These are phyloP conservation scores for Anolis sagrei DNA, from an alignment of 2,113 vertebrate species.

Conservation along the genomic window DNA sequence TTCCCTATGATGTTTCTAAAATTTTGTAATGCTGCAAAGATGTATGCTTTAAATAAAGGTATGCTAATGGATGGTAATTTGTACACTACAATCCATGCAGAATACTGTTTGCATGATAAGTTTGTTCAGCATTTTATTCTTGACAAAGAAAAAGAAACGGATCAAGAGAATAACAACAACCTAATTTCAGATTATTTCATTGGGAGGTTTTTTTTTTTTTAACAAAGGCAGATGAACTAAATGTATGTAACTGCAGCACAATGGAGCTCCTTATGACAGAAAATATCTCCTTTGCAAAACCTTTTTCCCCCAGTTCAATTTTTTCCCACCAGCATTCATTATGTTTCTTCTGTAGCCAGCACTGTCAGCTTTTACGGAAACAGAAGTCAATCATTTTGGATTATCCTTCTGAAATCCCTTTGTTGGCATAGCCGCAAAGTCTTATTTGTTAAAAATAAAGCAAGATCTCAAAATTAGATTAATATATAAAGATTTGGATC, in stretches of 20 bases:
- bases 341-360: conserved; percentile 68
- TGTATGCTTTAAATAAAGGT: conserved; percentile 18
- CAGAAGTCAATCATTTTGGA: conserved; percentile 55
- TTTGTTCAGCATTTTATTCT: conserved; percentile 73
- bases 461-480: conserved; percentile 17
- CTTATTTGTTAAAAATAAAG: conserved; percentile 23
- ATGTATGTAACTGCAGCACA: conserved; percentile 65
- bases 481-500: conserved; percentile 11
- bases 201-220: conserved; percentile 59
- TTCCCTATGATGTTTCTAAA: not conserved
- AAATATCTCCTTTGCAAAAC: conserved; percentile 63
- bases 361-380: conserved; percentile 71
- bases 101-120: conserved; percentile 72
- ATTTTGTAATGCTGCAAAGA: not conserved
- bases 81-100: conserved; percentile 71
- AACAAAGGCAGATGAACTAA: conserved; percentile 73
- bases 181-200: conserved; percentile 76
- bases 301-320: conserved; percentile 63
- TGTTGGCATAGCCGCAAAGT: not conserved
- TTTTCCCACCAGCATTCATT: conserved; percentile 64
- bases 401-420: conserved; percentile 46
- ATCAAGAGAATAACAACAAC: conserved; percentile 76
- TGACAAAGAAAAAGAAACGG: conserved; percentile 71
- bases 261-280: conserved; percentile 66
- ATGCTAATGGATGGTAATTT: conserved; percentile 76